Evolutionary conservation across 2,113 vertebrate genomes (phyloP).

Genomic region (Bostrychus sinensis): DNA sequence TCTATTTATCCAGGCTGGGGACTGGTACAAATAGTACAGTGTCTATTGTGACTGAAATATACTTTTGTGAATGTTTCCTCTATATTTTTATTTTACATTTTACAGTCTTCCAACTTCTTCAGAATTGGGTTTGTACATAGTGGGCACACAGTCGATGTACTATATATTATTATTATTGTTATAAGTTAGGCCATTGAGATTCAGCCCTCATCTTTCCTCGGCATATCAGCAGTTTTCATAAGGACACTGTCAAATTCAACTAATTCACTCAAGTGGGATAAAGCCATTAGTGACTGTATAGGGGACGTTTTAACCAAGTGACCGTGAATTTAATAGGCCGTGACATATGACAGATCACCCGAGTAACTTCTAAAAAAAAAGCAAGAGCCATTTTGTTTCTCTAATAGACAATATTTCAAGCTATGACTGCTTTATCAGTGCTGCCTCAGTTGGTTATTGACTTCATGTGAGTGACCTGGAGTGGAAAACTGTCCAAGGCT

Average conservation of each 20-base stretch:
- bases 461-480: not conserved
- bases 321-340: not conserved
- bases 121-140: too few species aligned
- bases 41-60: too few species aligned
- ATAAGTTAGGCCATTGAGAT: too few species aligned
- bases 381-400: not conserved
- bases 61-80: too few species aligned
- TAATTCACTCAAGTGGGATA: constrained; percentile 1
- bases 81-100: too few species aligned
- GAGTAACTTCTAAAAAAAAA: constrained; percentile 6
- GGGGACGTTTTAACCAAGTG: constrained; percentile 18
- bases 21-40: too few species aligned
- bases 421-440: not conserved
- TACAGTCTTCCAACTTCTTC: too few species aligned
- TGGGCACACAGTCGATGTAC: too few species aligned
- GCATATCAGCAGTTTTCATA: too few species aligned
- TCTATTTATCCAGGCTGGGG: too few species aligned
- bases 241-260: not conserved
- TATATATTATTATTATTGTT: too few species aligned
- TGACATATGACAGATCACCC: not conserved
- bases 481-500: not conserved
- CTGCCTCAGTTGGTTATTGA: constrained; percentile 7
- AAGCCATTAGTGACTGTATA: constrained; percentile 23
- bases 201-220: too few species aligned
- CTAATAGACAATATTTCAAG: not conserved